Evolutionary conservation across 2,888 invertebrate species (phyloP).

Genomic region (Polyommatus iphigenia): DNA sequence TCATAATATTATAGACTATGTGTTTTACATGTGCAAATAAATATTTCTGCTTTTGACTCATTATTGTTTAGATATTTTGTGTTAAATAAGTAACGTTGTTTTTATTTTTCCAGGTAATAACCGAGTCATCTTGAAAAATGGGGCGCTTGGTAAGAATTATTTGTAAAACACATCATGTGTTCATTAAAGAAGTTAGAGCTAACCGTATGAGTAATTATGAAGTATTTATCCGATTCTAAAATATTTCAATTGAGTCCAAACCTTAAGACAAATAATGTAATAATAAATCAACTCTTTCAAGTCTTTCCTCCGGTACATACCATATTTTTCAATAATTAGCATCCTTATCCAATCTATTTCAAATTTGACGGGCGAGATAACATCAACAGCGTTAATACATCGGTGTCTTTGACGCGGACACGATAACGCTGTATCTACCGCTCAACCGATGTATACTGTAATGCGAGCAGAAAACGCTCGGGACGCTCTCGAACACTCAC

Average conservation of each 20-base stretch:
- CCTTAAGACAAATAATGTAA: background rate
- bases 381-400: slow-evolving; percentile 46
- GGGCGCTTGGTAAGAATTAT: background rate
- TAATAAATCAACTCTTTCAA: slow-evolving; percentile 15
- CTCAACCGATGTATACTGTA: slow-evolving; percentile 31
- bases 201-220: too few relatives aligned
- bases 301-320: slow-evolving; percentile 10
- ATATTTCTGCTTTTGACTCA: background rate
- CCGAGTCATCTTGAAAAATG: background rate
- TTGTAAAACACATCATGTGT: background rate
- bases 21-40: background rate
- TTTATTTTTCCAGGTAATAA: background rate
- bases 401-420: slow-evolving; percentile 50
- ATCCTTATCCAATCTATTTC: slow-evolving; percentile 60
- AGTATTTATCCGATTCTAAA: too few relatives aligned
- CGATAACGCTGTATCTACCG: slow-evolving; percentile 48
- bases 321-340: slow-evolving; percentile 44
- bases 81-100: background rate
- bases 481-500: background rate
- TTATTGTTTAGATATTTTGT: background rate
- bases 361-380: slow-evolving; percentile 66
- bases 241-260: background rate
- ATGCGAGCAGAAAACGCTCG: slow-evolving; percentile 11
- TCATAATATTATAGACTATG: background rate
- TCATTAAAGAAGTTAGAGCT: too few relatives aligned